Conservation (phyloP, 2,797 vertebrate genomes). For the Characodon lateralis region DNA sequence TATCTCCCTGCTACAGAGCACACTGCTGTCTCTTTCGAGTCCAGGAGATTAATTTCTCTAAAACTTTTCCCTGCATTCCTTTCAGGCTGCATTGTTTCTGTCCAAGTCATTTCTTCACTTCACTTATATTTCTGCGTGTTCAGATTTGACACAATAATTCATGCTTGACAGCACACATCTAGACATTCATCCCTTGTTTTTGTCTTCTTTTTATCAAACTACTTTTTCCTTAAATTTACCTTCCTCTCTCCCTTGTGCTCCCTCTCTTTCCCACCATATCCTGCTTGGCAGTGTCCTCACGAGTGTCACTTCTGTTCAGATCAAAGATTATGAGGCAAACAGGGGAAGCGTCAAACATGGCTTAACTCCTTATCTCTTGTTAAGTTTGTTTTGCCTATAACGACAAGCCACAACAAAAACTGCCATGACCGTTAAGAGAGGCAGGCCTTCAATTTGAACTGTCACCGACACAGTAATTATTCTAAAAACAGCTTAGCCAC, state of each 20-base stretch:
- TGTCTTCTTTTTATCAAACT: slow-evolving; percentile 22
- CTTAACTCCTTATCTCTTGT: slow-evolving; percentile 57
- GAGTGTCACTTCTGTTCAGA: slow-evolving; percentile 59
- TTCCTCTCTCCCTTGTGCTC: slow-evolving; percentile 22
- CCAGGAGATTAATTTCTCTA: slow-evolving; percentile 39
- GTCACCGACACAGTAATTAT: slow-evolving; percentile 26
- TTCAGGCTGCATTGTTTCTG: slow-evolving; percentile 26
- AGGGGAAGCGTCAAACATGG: slow-evolving; percentile 65
- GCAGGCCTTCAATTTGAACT: slow-evolving; percentile 40
- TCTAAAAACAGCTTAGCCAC: background rate
- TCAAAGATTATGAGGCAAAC: slow-evolving; percentile 63
- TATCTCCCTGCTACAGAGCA: slow-evolving; percentile 64
- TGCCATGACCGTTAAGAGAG: slow-evolving; percentile 52
- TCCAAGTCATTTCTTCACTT: slow-evolving; percentile 7
- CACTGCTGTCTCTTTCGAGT: slow-evolving; percentile 20
- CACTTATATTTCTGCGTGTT: slow-evolving; percentile 19
- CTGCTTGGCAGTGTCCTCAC: slow-evolving; percentile 40
- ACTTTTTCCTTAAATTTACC: slow-evolving; percentile 15
- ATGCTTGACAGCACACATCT: slow-evolving; percentile 41
- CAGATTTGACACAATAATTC: slow-evolving; percentile 32
- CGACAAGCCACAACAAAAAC: slow-evolving; percentile 51
- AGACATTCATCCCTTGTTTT: slow-evolving; percentile 43
- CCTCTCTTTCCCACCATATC: slow-evolving; percentile 41
- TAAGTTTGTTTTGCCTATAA: slow-evolving; percentile 50
- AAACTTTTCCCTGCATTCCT: slow-evolving; percentile 28